Percentiles rank a stretch among this genome's conserved stretches.
Evolutionary conservation across 2,797 vertebrate species (phyloP).

Genomic region (Gambusia yucatana): DNA sequence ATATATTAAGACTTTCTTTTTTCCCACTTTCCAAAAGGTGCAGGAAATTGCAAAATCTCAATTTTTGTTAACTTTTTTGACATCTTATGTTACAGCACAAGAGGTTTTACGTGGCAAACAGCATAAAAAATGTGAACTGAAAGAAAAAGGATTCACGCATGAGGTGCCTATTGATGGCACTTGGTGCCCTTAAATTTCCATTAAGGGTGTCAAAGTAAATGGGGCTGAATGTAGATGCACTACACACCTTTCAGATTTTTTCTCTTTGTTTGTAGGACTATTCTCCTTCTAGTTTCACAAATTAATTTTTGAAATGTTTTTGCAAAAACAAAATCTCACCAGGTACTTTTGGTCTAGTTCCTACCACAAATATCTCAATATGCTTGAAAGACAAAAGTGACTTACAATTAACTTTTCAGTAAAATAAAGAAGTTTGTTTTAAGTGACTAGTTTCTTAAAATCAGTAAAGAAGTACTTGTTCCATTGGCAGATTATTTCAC

Average conservation of each 20-base stretch:
- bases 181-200: not conserved
- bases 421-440: too few species aligned
- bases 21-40: slow-evolving; percentile 29
- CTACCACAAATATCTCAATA: too few species aligned
- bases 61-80: not conserved
- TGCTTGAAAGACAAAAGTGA: too few species aligned
- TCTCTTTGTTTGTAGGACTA: not conserved
- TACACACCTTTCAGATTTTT: not conserved
- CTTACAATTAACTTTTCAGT: too few species aligned
- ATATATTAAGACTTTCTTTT: slow-evolving; percentile 41
- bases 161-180: not conserved
- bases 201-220: not conserved
- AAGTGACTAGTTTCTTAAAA: too few species aligned
- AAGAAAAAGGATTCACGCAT: not conserved
- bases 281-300: not conserved
- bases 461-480: too few species aligned
- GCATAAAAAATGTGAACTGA: not conserved
- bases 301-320: not conserved
- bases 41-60: not conserved
- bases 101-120: not conserved
- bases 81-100: not conserved
- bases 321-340: too few species aligned
- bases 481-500: too few species aligned
- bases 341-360: too few species aligned
- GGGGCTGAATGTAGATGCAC: too few species aligned